A percentile compares a stretch with the other conserved stretches of the same genome.
Conservation (phyloP, 2,797 vertebrate genomes). For the Halcyon chelicuti region DNA sequence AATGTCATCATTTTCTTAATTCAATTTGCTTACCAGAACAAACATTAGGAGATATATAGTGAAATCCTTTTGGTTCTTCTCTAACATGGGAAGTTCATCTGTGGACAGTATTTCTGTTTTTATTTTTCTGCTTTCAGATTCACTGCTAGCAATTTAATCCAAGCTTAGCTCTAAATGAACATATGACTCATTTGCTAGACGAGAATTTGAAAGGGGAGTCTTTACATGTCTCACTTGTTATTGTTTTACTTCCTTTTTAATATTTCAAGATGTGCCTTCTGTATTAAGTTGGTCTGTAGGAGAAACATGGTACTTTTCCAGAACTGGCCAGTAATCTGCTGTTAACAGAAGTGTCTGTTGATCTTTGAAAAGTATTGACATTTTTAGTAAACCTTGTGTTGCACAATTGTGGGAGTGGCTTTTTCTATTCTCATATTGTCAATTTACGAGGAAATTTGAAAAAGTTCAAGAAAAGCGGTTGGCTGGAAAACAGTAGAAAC, state of each 20-base stretch:
- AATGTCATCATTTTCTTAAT: background rate
- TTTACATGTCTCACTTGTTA: background rate
- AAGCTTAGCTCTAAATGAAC: conserved; percentile 14
- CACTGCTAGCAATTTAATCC: background rate
- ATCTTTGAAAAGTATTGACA: background rate
- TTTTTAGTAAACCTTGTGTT: background rate
- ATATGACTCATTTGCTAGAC: conserved; percentile 10
- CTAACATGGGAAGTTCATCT: background rate
- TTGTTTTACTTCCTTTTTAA: conserved; percentile 31
- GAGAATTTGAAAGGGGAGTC: background rate
- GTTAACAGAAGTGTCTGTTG: background rate
- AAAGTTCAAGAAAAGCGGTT: background rate
- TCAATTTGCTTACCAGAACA: background rate
- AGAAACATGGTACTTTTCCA: background rate
- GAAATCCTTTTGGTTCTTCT: background rate
- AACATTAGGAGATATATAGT: background rate
- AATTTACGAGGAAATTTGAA: background rate
- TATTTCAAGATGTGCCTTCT: background rate
- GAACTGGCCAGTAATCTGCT: background rate
- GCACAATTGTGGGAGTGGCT: background rate
- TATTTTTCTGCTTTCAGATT: conserved; percentile 19
- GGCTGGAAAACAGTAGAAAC: background rate
- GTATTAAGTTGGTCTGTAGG: background rate
- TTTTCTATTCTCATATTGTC: background rate
- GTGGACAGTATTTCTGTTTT: background rate